Percentiles rank a stretch among this genome's conserved stretches.
These are phyloP conservation scores for Mastigias papua DNA, from an alignment of 30 jellyfish, hydroid and myxozoan genomes.

Conservation along the genomic window DNA sequence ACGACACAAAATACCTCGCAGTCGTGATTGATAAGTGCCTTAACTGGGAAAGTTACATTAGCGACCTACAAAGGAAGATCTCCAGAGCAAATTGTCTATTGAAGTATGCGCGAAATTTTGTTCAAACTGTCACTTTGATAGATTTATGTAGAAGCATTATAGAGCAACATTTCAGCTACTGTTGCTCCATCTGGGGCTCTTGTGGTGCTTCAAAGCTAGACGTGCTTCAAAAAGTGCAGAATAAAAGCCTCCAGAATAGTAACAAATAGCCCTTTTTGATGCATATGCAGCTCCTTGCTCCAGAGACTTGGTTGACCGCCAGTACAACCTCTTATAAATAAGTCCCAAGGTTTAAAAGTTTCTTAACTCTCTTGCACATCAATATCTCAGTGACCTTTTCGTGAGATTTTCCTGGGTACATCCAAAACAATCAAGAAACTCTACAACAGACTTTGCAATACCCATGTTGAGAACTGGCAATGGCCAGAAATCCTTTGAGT, in stretches of 20 bases:
- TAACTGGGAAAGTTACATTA: constrained; percentile 20
- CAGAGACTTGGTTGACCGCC: constrained; percentile 53
- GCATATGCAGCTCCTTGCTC: constrained; percentile 46
- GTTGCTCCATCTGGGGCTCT: too few species aligned
- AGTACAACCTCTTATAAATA: constrained; percentile 12
- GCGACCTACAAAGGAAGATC: constrained; percentile 12
- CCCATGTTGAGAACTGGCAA: too few species aligned
- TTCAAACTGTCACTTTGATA: background rate
- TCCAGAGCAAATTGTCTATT: background rate
- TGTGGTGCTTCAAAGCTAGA: too few species aligned
- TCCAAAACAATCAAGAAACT: background rate
- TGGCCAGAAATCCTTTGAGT: too few species aligned
- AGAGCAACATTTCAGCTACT: too few species aligned
- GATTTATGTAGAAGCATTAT: constrained; percentile 11
- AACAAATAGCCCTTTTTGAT: too few species aligned
- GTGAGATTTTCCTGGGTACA: background rate
- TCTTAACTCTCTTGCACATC: constrained; percentile 12
- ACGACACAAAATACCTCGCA: constrained; percentile 34
- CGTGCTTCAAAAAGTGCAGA: too few species aligned
- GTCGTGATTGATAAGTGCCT: constrained; percentile 22
- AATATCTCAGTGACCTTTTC: too few species aligned
- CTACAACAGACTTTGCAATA: constrained; percentile 16
- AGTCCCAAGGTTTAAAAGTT: constrained; percentile 7
- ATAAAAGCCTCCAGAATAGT: too few species aligned
- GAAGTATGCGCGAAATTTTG: too few species aligned